Evolutionary conservation across 2,888 invertebrate genomes (phyloP), one percentile per base, ranked within the genome.

Genomic region (Chymomyza fuscimana): DNA sequence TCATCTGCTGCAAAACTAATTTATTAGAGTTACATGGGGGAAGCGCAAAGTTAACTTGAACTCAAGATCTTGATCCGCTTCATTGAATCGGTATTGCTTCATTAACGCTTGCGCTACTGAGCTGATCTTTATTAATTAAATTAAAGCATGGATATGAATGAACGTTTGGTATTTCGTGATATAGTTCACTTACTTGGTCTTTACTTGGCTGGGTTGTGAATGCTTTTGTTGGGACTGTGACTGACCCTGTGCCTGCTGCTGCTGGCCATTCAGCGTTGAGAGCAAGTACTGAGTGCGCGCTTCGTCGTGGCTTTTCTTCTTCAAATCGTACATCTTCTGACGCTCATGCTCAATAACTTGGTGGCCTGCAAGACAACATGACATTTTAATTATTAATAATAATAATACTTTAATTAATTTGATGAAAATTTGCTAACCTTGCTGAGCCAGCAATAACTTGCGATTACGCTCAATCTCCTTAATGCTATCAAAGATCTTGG

Each of bases 311-410:
- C 96, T 97, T 61, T 96, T 93, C 79, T 96, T 94, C 89, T 97
- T 97, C 67, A 98, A 92, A 87, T 97, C 97, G 72, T 95, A 94
- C 80, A 98, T 96, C 85, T 97, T 95, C 81, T 97, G 95, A 52
- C 97, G 93, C 91, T 98, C 97, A 89, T 97, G 96, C 89, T 97
- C 97, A 86, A 98, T 97, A 75, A 98, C 96, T 93, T 96, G 96
- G 82, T 96, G 96, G 73, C 97, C 97, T 97, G 72, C 40, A 70
- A 73, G 7, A 25, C 50, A 69, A 54, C 5, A 29, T 32, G 32
- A 4, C 19, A 7, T 63, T 36, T 56, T 65, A 65, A 71, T 25
- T 12, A 46, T 46, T 46, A 12, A 12, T 46, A 9, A 36, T 9
- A 36, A 25, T 25, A 25, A 25, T 25, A 25, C 2, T 25, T 25